Evolutionary conservation across 2,113 vertebrate genomes (phyloP).

Genomic region (Cryptomyrus ogoouensis): DNA sequence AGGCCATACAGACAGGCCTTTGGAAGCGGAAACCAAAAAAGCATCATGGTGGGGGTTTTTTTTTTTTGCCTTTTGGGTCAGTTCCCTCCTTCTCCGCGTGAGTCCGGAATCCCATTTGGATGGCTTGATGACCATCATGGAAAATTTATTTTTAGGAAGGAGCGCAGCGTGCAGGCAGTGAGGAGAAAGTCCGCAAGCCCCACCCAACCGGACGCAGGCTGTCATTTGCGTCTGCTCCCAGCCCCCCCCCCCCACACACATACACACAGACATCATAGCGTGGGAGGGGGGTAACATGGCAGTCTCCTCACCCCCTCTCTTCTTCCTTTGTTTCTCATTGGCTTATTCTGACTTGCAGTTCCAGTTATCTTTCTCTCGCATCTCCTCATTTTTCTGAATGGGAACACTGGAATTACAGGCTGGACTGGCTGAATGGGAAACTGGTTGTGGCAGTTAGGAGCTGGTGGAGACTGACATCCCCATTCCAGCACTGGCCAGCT

Average conservation of each 20-base stretch:
- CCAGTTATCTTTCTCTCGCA: not conserved
- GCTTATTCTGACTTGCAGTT: not conserved
- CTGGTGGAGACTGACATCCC: not conserved
- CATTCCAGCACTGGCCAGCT: not conserved
- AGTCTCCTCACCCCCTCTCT: not conserved
- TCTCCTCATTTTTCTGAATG: not conserved
- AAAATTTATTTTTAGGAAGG: conserved; percentile 14
- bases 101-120: not conserved
- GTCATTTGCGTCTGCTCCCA: not conserved
- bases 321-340: not conserved
- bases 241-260: not conserved
- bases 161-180: not conserved
- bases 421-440: not conserved
- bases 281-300: not conserved
- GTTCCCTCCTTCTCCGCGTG: not conserved
- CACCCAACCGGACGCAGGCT: not conserved
- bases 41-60: not conserved
- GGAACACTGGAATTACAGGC: not conserved
- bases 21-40: not conserved
- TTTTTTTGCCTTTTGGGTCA: not conserved
- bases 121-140: conserved; percentile 1
- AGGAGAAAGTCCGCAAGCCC: not conserved
- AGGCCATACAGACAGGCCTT: not conserved
- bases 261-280: no score
- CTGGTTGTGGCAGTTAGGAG: not conserved